Evolutionary conservation across 2,888 invertebrate species (phyloP).

Genomic region (Amphipoea lucens): DNA sequence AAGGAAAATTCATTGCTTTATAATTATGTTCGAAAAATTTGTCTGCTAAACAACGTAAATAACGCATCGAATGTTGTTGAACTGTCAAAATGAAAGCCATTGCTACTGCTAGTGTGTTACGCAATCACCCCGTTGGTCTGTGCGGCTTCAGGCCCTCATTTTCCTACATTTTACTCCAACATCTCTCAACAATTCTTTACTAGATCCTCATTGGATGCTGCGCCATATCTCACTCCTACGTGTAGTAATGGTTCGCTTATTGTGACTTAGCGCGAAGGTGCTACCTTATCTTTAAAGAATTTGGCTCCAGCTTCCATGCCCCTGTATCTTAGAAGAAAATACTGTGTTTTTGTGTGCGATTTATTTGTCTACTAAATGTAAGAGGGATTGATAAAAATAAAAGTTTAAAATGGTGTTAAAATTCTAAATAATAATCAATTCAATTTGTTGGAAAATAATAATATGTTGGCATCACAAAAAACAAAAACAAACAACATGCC

Average conservation of each 20-base stretch:
- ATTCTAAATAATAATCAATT: not conserved
- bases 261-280: slow-evolving; percentile 57
- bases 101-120: too few species aligned
- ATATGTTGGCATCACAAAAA: too few species aligned
- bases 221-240: not conserved
- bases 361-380: slow-evolving; percentile 38
- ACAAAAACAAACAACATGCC: too few species aligned
- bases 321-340: slow-evolving; percentile 13
- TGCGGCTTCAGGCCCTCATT: too few species aligned
- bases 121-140: too few species aligned
- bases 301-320: slow-evolving; percentile 49
- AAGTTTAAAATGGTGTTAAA: not conserved
- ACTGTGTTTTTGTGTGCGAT: slow-evolving; percentile 29
- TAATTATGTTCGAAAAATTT: too few species aligned
- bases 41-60: too few species aligned
- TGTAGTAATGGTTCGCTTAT: slow-evolving; percentile 49
- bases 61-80: too few species aligned
- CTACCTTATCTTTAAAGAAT: slow-evolving; percentile 49
- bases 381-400: not conserved
- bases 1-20: too few species aligned
- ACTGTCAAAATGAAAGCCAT: not conserved
- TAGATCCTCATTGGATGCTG: not conserved
- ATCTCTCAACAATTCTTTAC: not conserved
- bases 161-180: not conserved
- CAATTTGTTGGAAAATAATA: not conserved